These are phyloP conservation scores for Phyllostomus hastatus DNA, from an alignment of 2,113 vertebrate genomes.

Conservation along the genomic window DNA sequence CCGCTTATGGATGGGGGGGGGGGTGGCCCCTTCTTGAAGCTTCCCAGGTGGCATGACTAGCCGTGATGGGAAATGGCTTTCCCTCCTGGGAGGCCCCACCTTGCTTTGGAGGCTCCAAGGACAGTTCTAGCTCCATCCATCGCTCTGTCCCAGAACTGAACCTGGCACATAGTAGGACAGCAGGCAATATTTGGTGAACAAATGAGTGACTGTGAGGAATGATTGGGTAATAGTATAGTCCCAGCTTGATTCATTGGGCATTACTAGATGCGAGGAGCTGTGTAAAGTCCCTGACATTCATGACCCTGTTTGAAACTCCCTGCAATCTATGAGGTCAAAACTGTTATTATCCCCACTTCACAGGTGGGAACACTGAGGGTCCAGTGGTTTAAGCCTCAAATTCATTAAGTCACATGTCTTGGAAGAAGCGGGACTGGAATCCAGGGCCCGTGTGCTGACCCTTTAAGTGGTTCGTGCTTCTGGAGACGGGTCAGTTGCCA, in stretches of 20 bases:
- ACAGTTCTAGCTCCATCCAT: neutral
- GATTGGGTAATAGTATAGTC: neutral
- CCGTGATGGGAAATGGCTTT: neutral
- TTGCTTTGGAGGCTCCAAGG: neutral
- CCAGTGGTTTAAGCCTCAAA: neutral
- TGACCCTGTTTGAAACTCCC: neutral
- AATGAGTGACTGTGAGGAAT: neutral
- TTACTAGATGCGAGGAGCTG: neutral
- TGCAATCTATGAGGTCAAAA: neutral
- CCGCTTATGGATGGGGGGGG: fast-evolving
- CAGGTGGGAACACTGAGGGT: neutral
- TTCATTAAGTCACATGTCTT: neutral
- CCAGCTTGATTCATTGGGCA: neutral
- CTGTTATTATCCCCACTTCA: neutral
- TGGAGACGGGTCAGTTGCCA: fast-evolving
- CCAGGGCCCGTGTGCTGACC: neutral
- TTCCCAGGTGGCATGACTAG: neutral
- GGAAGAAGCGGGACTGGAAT: neutral
- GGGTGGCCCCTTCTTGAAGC: neutral
- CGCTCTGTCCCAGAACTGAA: neutral
- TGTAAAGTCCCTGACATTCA: neutral
- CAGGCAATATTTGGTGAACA: neutral
- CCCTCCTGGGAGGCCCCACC: neutral
- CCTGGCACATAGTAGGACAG: neutral
- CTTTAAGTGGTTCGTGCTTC: neutral